Evolutionary conservation across 2,888 invertebrate genomes (phyloP), one percentile per base, ranked within the genome.

Genomic region (Tethea ocularis): DNA sequence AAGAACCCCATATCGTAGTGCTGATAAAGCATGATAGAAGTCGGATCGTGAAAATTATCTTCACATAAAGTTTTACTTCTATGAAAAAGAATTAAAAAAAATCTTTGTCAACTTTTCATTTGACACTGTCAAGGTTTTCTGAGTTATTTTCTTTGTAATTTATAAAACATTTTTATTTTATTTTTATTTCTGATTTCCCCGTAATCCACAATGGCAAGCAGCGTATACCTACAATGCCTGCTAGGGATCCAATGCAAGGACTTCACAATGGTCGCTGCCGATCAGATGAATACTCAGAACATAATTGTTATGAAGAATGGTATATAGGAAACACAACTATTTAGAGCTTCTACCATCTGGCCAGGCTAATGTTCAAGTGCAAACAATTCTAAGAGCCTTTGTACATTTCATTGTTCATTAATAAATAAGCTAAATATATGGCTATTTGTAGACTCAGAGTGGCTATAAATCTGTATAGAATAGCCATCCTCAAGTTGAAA

Each of bases 291-390:
- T 67, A 96, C 96, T 2, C 95, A 96, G 62, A 97, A 97, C 71
- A 96, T 98, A 68, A 94, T 98, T 78, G 95, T 98, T 46, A 95
- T 98, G 95, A 98, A 98, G 91, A 95, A 95, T 84, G 97, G 98
- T 97, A n/a, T n/a, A n/a, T n/a, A 94, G 88, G 89, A 52, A 22
- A 55, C 51, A 57, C 58, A 38, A 38, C 36, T 38, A 38, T 15
- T 13, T 38, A 3, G 15, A 5, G 15, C 15, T 38, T 11, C 8
- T 33, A 33, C 36, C 15, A 38, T 13, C 36, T 38, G 3, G 2
- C 29, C 7, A 29, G 10, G 10, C 10, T 29, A 29, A 29, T 29
- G 1, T 29, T 7, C 10, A 29, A 29, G 29, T 29, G 0, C 1
- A 29, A n/a, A n/a, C n/a, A n/a, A n/a, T n/a, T n/a, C n/a, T n/a